Base-by-base conservation (phyloP, 2,888 invertebrate genomes). In the Cheilosia variabilis region DNA sequence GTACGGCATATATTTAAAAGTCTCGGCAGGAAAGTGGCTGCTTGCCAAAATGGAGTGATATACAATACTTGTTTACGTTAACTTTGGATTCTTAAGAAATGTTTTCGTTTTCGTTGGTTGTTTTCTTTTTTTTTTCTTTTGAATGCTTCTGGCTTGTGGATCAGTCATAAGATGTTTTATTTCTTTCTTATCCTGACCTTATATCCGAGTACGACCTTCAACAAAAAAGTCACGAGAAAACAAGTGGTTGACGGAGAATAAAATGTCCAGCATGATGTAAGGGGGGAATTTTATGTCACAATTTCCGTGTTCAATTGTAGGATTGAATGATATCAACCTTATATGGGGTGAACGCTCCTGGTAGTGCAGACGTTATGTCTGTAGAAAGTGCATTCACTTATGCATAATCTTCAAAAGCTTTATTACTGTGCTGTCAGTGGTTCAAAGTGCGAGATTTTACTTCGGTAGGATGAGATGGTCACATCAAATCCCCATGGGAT, bases 21-120 rank as follows among this genome's bases (percentile, higher is more conserved):
- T 19, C 45, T 47, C 19, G 19, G n/a, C n/a, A n/a, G n/a, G 47
- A 47, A 47, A 47, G 47, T 47, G 47, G 47, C 47, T 47, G n/a
- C 47, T 47, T 47, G 47, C 47, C 47, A 47, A 47, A 17, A 3
- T 47, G 17, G 47, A 47, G 45, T 45, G 45, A 37, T 37, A 37
- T 47, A 19, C 47, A 17, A 37, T 47, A 19, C 47, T 9, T 47
- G 17, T 47, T 47, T 47, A 47, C 47, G 19, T 47, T 7, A 19
- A 19, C 9, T 45, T n/a, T 45, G n/a, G 31, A 45, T 45, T 45
- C 45, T 45, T 45, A 17, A 45, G 17, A 47, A 17, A 19, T 15
- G 2, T 52, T 22, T 52, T 52, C 22, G 13, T 15, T 52, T 10
- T 10, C 24, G 15, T 52, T 52, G 50, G 19, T 22, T 50, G 45